Evolutionary conservation across 2,797 vertebrate species (phyloP), one percentile per base, ranked within the genome.

Genomic region (Chaunax sp.): DNA sequence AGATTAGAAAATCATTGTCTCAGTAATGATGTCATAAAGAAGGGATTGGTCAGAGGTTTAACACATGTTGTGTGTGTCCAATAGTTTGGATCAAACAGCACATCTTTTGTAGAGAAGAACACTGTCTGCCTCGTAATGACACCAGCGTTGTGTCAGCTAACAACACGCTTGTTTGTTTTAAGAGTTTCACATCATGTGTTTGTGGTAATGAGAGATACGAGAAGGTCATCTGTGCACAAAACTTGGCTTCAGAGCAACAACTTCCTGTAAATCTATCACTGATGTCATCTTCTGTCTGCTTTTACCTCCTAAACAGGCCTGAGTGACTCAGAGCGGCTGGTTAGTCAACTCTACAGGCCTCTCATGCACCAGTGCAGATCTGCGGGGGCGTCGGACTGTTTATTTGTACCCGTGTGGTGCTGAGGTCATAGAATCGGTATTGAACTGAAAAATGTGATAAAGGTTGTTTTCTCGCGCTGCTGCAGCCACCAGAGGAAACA

Each of bases 401-500:
- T 87, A 77, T 87, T 74, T 85, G 55, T 77, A 72, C 25, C 62
- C 41, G 54, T 22, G 20, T 53, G 60, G 43, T 5, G 43, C 30
- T 45, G 33, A 44, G 37, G 70, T 75, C 64, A 76, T 52, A 64
- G 52, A 72, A 3, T 37, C 35, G 35, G 28, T 30, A 30, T 30
- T 30, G 28, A n/a, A 87, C 86, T 64, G 65, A 87, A 90, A 90
- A 86, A 81, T 87, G 89, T 91, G 81, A 89, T 66, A 69, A 52
- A 66, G 65, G 72, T 72, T 75, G 70, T 78, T 80, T 79, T 80
- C 56, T 50, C 65, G 77, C 12, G 20, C 51, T 5, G n/a, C 47
- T 49, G 59, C 67, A 12, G 35, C 35, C 66, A 52, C 26, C 58
- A 76, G 77, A 92, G 92, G 91, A 94, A 91, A 92, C 91, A 92